Conservation (phyloP, 2,888 invertebrate genomes). For the Scaptomyza flava region DNA sequence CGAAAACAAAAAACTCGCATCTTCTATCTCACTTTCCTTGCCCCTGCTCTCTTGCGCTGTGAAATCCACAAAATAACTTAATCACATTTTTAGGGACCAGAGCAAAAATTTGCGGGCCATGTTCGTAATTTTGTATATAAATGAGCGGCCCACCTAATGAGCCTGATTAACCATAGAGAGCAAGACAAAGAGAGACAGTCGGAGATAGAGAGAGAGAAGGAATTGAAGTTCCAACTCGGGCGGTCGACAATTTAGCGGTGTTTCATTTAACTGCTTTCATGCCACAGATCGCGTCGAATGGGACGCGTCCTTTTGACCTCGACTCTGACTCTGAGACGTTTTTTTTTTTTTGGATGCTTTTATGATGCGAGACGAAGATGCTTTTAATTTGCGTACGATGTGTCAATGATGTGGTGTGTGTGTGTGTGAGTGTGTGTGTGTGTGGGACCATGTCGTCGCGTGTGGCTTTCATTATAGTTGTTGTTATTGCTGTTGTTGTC, state of each 20-base stretch:
- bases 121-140: slow-evolving; percentile 82
- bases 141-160: slow-evolving; percentile 83
- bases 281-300: slow-evolving; percentile 81
- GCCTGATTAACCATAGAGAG: slow-evolving; percentile 81
- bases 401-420: slow-evolving; percentile 74
- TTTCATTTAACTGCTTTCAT: slow-evolving; percentile 78
- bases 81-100: slow-evolving; percentile 80
- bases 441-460: slow-evolving; percentile 55
- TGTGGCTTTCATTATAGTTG: slow-evolving; percentile 57
- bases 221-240: slow-evolving; percentile 38
- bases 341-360: slow-evolving; percentile 30
- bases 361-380: slow-evolving; percentile 66
- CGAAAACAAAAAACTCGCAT: slow-evolving; percentile 46
- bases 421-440: slow-evolving; percentile 1
- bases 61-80: slow-evolving; percentile 78
- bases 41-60: not conserved
- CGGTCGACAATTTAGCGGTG: slow-evolving; percentile 70
- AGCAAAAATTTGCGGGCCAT: slow-evolving; percentile 78
- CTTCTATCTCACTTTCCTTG: slow-evolving; percentile 11
- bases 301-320: slow-evolving; percentile 83
- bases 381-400: slow-evolving; percentile 80
- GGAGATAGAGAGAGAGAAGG: not conserved
- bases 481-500: slow-evolving; percentile 37
- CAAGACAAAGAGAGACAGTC: not conserved
- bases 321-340: slow-evolving; percentile 18